These are phyloP conservation scores for Antitype chi DNA, from an alignment of 2,888 invertebrate genomes.

Conservation along the genomic window DNA sequence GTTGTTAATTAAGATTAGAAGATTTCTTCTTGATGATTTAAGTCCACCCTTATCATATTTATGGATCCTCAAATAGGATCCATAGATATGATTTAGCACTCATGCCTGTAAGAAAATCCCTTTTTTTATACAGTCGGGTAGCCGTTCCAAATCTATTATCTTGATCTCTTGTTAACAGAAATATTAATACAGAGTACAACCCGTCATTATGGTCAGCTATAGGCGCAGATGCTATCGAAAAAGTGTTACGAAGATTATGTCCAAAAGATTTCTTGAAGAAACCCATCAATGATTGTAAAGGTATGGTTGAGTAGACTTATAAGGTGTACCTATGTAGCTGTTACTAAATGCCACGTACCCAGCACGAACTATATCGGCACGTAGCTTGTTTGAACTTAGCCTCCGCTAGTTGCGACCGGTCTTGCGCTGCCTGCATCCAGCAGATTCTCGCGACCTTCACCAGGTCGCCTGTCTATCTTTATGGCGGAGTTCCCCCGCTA, in stretches of 20 bases:
- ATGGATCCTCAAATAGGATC: background rate
- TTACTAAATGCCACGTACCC: background rate
- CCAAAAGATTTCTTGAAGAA: background rate
- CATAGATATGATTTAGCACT: background rate
- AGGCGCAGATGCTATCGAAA: slow-evolving; percentile 92
- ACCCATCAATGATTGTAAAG: slow-evolving; percentile 24
- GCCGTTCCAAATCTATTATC: background rate
- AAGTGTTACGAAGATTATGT: slow-evolving; percentile 90
- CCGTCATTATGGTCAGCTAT: slow-evolving; percentile 91
- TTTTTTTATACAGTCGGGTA: background rate
- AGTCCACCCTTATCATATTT: too few relatives aligned
- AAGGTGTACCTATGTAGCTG: background rate
- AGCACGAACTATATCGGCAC: background rate
- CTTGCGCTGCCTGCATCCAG: background rate
- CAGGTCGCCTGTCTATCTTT: background rate
- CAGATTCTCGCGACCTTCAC: background rate
- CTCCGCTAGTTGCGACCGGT: background rate
- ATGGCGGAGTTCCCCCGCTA: background rate
- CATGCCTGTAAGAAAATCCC: too few relatives aligned
- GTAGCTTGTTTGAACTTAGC: background rate
- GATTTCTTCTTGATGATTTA: background rate
- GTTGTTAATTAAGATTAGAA: background rate
- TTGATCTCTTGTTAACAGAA: slow-evolving; percentile 28
- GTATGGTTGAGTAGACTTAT: slow-evolving; percentile 8
- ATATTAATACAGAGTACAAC: slow-evolving; percentile 77